These are phyloP conservation scores for Dendronephthya gigantea DNA, from an alignment of 64 coral and sea anemone species.

Conservation along the genomic window DNA sequence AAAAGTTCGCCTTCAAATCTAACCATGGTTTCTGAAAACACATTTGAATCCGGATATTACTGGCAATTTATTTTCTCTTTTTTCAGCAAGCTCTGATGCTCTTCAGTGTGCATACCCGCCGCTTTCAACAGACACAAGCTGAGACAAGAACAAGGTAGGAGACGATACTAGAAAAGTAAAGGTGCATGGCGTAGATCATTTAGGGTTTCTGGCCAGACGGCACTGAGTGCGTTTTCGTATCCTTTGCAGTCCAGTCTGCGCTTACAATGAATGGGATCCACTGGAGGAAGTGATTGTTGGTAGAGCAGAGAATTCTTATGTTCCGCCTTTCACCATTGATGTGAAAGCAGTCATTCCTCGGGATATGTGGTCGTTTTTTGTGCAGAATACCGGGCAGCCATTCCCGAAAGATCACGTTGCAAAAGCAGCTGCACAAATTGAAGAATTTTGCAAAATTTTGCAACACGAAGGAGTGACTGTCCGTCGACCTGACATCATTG, in stretches of 20 bases:
- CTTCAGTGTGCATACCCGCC: too few species aligned
- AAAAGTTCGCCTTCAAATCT: too few species aligned
- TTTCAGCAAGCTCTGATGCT: too few species aligned
- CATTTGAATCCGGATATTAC: too few species aligned
- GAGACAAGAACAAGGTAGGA: too few species aligned
- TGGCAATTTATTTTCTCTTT: too few species aligned
- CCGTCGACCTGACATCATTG: not conserved
- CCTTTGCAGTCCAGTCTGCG: not conserved
- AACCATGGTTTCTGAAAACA: too few species aligned
- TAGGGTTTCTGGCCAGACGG: too few species aligned
- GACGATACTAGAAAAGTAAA: too few species aligned
- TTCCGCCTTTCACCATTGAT: not conserved
- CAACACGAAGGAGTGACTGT: constrained; percentile 21
- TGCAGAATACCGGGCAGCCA: not conserved
- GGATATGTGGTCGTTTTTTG: not conserved
- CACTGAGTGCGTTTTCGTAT: not conserved
- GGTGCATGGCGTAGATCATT: too few species aligned
- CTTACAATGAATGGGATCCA: not conserved
- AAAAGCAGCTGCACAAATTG: constrained; percentile 9
- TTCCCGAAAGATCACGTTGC: not conserved
- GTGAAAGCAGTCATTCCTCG: not conserved
- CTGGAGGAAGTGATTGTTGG: not conserved
- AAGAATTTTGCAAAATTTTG: constrained; percentile 26
- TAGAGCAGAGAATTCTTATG: not conserved
- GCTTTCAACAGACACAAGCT: too few species aligned